phyloP scores from a whole-genome alignment of 2,888 invertebrate genomes.

The Germaria angustata region DNA sequence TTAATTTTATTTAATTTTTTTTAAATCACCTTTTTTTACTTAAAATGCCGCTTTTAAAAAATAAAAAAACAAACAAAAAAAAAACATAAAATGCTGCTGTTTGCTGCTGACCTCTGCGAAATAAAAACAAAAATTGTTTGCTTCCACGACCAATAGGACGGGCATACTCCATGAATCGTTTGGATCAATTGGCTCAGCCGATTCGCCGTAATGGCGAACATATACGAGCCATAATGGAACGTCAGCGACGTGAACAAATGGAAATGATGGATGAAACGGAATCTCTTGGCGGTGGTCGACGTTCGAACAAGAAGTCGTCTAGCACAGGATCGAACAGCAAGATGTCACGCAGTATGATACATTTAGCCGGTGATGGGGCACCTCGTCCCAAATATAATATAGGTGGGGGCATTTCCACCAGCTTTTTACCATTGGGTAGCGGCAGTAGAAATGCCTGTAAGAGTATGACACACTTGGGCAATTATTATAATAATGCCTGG shows the following conservation, averaged over 20 bases:
- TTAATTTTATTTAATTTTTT: slow-evolving; percentile 67
- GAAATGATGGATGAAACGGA: slow-evolving; percentile 78
- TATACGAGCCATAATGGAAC: slow-evolving; percentile 79
- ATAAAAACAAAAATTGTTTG: neutral
- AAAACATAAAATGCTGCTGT: slow-evolving; percentile 25
- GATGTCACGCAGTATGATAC: slow-evolving; percentile 87
- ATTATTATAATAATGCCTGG: slow-evolving; percentile 72
- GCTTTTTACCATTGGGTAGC: slow-evolving; percentile 77
- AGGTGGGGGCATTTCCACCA: slow-evolving; percentile 76
- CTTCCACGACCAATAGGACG: slow-evolving; percentile 82
- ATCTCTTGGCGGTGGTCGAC: slow-evolving; percentile 73
- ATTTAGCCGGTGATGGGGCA: slow-evolving; percentile 80
- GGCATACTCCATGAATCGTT: slow-evolving; percentile 95
- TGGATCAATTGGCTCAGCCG: slow-evolving; percentile 91
- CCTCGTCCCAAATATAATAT: slow-evolving; percentile 69
- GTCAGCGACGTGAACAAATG: slow-evolving; percentile 78
- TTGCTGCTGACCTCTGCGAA: slow-evolving; percentile 30
- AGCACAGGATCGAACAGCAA: slow-evolving; percentile 71
- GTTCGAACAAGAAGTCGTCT: slow-evolving; percentile 67
- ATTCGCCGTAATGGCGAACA: slow-evolving; percentile 82
- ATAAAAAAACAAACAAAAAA: slow-evolving; percentile 20
- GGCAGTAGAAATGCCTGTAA: slow-evolving; percentile 79
- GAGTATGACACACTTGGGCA: slow-evolving; percentile 81
- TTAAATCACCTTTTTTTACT: slow-evolving; percentile 65
- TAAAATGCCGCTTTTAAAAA: slow-evolving; percentile 63